These are phyloP conservation scores for Mactromeris polynyma DNA, from an alignment of 2,888 invertebrate genomes.

Conservation along the genomic window DNA sequence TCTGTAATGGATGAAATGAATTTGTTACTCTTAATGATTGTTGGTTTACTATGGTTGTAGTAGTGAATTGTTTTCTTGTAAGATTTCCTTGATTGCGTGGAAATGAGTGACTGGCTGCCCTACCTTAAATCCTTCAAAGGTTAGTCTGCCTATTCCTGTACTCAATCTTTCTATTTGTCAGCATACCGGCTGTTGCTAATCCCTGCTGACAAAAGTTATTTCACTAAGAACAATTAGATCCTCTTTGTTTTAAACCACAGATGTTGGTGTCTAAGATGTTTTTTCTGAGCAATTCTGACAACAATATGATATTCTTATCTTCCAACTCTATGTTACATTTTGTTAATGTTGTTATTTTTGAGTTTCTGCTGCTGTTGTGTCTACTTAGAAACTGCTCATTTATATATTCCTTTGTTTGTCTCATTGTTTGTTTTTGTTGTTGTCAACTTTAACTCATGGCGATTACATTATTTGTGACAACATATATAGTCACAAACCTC, in stretches of 20 bases:
- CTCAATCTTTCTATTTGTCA: constrained; percentile 23
- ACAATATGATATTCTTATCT: background rate
- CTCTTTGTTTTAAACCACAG: constrained; percentile 20
- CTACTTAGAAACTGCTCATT: background rate
- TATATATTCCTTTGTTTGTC: constrained; percentile 2
- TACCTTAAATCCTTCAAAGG: background rate
- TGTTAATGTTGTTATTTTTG: no score
- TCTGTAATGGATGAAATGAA: background rate
- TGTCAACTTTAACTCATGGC: background rate
- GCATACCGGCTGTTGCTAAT: constrained; percentile 38
- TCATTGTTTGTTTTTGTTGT: background rate
- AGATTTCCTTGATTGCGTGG: background rate
- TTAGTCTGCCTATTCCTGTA: background rate
- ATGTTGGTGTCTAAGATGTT: background rate
- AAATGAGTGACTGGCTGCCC: background rate
- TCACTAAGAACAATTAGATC: constrained; percentile 25
- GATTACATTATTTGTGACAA: no score
- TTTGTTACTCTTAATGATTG: background rate
- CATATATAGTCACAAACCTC: no score
- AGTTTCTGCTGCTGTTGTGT: background rate
- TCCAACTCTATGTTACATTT: background rate
- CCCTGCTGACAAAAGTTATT: constrained; percentile 18
- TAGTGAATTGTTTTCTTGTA: background rate
- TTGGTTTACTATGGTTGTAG: background rate
- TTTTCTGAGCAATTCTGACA: background rate